Evolutionary conservation across 2,113 vertebrate species (phyloP), one percentile per base, ranked within the genome.

Genomic region (Malurus alboscapulatus): DNA sequence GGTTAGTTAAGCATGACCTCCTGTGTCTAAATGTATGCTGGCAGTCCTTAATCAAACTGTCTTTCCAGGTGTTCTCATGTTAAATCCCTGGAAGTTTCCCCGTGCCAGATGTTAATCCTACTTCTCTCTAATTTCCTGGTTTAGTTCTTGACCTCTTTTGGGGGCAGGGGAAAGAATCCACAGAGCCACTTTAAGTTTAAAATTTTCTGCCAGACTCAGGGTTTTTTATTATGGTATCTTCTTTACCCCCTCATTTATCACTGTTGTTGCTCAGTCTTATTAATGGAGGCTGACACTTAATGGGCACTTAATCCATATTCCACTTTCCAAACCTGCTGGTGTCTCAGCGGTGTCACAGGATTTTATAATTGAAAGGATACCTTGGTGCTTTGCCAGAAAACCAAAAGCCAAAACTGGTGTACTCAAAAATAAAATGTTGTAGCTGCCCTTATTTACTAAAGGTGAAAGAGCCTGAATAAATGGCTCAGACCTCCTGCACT

Each of bases 1-100:
- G 82, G 95, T 92, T 94, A 95, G 89, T 93, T 95, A 94, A 95
- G 93, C 89, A 42, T 94, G 91, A 96, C 94, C 95, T 96, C 89
- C 93, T 88, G 47, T 85, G 95, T 92, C 89, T 95, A 91, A 91
- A 63, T 80, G 67, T 36, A 40, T 80, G 62, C 81, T 93, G 80
- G 15, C 84, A 72, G 57, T 90, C 72, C 81, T 94, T 94, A 95
- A 95, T 95, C 96, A 96, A 95, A 87, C 84, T 91, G 63, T 77
- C 91, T 91, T 94, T 90, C 68, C 94, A 95, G 85, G 91, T 96
- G 95, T 86, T 94, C 63, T 82, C 84, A 44, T 90, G 90, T 91
- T 87, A 92, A 67, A 91, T 81, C 82, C 75, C 72, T 90, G 88
- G 53, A 80, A 88, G 79, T 72, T 90, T 94, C 94, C 72, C 75